phyloP scores from a whole-genome alignment of 2,888 invertebrate genomes.

The Pseudococcus jackbeardsleyi region DNA sequence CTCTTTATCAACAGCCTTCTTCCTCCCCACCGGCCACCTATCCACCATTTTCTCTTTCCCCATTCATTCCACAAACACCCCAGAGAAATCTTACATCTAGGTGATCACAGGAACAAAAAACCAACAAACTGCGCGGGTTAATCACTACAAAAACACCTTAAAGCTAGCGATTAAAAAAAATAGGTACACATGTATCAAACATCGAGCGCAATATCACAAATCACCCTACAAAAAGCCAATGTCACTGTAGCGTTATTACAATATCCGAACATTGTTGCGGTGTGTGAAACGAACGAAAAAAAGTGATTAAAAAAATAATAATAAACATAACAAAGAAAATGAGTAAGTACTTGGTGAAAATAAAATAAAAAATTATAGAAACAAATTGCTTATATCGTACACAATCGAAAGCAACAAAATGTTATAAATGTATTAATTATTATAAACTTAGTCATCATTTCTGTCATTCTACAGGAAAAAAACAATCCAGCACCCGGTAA shows the following conservation, averaged over 20 bases:
- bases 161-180: slow-evolving; percentile 27
- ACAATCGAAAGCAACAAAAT: slow-evolving; percentile 42
- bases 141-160: slow-evolving; percentile 32
- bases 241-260: slow-evolving; percentile 37
- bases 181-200: slow-evolving; percentile 16
- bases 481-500: slow-evolving; percentile 25
- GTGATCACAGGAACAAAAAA: not conserved
- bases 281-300: slow-evolving; percentile 37
- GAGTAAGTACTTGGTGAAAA: slow-evolving; percentile 31
- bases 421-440: slow-evolving; percentile 43
- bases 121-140: slow-evolving; percentile 15
- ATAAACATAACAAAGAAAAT: slow-evolving; percentile 41
- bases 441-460: slow-evolving; percentile 27
- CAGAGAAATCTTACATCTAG: not conserved
- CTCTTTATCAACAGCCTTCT: no score
- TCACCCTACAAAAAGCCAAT: slow-evolving; percentile 35
- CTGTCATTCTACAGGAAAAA: slow-evolving; percentile 41
- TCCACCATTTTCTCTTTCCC: no score
- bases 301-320: slow-evolving; percentile 4
- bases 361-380: not conserved
- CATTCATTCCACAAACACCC: no score
- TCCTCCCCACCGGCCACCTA: no score
- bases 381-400: slow-evolving; percentile 38
- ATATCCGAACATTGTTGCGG: slow-evolving; percentile 4
- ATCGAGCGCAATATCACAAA: slow-evolving; percentile 31